Evolutionary conservation across 1,140 invertebrate species (phyloP).

Genomic region (Drosophila trapezifrons): DNA sequence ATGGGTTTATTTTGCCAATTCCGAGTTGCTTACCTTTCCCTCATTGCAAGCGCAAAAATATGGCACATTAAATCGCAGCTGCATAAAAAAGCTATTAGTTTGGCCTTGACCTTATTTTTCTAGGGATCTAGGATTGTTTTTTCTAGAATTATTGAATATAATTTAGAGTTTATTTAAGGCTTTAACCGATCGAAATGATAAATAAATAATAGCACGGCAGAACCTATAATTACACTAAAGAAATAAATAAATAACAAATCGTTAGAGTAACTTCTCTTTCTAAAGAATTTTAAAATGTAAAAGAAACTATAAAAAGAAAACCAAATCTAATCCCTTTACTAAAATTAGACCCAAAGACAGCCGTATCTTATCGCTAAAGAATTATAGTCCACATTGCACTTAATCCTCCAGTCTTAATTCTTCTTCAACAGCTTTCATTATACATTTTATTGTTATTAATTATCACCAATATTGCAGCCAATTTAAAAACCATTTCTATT

Average conservation of each 20-base stretch:
- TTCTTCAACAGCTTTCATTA: not conserved
- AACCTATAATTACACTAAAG: no score
- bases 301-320: not conserved
- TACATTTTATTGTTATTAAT: not conserved
- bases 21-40: not conserved
- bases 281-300: no score
- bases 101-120: not conserved
- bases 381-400: no score
- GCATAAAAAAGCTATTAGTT: constrained; percentile 3
- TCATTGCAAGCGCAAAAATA: constrained; percentile 5
- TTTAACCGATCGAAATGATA: no score
- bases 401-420: not conserved
- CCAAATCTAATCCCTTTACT: not conserved
- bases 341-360: not conserved
- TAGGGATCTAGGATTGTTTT: not conserved
- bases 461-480: not conserved
- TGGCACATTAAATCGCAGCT: constrained; percentile 10
- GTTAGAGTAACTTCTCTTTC: no score
- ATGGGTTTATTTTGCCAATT: constrained; percentile 37
- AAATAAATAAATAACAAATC: no score
- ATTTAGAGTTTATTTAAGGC: not conserved
- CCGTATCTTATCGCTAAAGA: not conserved
- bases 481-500: constrained; percentile 28
- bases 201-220: no score
- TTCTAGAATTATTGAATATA: no score